phyloP scores from a whole-genome alignment of 2,797 vertebrate species.

The Lateolabrax maculatus region DNA sequence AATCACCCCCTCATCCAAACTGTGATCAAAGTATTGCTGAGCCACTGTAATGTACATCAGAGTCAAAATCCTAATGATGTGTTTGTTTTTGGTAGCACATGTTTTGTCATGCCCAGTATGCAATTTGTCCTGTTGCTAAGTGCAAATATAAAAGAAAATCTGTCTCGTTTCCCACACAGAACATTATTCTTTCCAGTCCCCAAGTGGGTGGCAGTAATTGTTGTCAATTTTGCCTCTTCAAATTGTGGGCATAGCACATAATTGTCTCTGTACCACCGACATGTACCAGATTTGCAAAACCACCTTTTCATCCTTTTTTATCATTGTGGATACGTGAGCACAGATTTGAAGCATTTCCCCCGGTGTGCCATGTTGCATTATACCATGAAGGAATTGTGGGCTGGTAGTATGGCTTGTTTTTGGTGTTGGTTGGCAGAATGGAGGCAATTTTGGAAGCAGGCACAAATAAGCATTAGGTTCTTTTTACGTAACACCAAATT shows the following conservation, averaged over 20 bases:
- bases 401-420: slow-evolving; percentile 49
- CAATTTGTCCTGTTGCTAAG: slow-evolving; percentile 45
- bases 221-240: slow-evolving; percentile 56
- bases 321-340: slow-evolving; percentile 50
- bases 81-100: slow-evolving; percentile 64
- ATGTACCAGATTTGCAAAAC: slow-evolving; percentile 64
- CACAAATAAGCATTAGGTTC: not conserved
- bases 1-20: slow-evolving; percentile 1
- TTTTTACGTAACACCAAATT: slow-evolving; percentile 44
- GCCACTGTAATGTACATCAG: slow-evolving; percentile 21
- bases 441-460: slow-evolving; percentile 40
- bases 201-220: slow-evolving; percentile 64
- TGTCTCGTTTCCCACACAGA: slow-evolving; percentile 60
- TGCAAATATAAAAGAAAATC: slow-evolving; percentile 52
- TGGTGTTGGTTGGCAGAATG: slow-evolving; percentile 51
- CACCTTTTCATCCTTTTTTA: slow-evolving; percentile 56
- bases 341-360: slow-evolving; percentile 61
- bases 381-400: slow-evolving; percentile 65
- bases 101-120: slow-evolving; percentile 60
- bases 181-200: slow-evolving; percentile 53
- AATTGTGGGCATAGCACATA: slow-evolving; percentile 58
- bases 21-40: slow-evolving; percentile 38
- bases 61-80: slow-evolving; percentile 76
- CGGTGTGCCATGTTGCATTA: slow-evolving; percentile 65
- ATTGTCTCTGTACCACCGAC: slow-evolving; percentile 65